These are phyloP conservation scores for Acrobasis consociella DNA, from an alignment of 2,888 invertebrate genomes.

Conservation along the genomic window DNA sequence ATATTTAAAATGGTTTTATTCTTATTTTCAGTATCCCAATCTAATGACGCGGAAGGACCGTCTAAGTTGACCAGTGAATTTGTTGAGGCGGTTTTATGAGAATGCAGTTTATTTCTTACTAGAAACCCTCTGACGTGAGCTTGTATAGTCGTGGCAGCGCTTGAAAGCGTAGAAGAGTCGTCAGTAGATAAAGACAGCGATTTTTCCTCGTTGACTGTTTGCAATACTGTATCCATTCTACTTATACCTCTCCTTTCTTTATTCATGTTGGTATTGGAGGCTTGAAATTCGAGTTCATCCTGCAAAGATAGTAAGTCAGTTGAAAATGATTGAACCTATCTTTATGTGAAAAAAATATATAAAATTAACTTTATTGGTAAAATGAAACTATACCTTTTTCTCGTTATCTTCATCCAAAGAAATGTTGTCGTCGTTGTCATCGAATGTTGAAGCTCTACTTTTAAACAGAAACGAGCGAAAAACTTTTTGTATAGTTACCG, in stretches of 20 bases:
- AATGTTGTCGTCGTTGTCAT: conserved; percentile 61
- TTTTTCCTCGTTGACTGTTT: conserved; percentile 80
- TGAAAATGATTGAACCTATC: not conserved
- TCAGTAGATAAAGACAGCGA: conserved; percentile 76
- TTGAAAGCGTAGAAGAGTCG: conserved; percentile 76
- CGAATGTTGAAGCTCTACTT: conserved; percentile 70
- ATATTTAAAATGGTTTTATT: conserved; percentile 74
- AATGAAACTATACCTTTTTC: conserved; percentile 46
- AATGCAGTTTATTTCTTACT: conserved; percentile 79
- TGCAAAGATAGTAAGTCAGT: conserved; percentile 35
- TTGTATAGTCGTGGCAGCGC: conserved; percentile 86
- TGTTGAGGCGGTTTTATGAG: conserved; percentile 65
- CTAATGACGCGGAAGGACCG: conserved; percentile 56
- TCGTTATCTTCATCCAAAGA: conserved; percentile 51
- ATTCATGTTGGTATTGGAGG: conserved; percentile 42
- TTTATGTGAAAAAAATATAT: too few species aligned
- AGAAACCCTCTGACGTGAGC: conserved; percentile 87
- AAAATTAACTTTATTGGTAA: not conserved
- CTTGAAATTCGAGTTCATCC: conserved; percentile 51
- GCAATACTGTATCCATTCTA: conserved; percentile 74
- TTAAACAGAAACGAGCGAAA: conserved; percentile 76
- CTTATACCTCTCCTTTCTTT: conserved; percentile 69
- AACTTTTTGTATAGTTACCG: conserved; percentile 83
- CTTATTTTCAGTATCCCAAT: conserved; percentile 56
- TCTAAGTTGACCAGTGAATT: conserved; percentile 66